These are phyloP conservation scores for Phyllotis vaccarum DNA, from an alignment of 2,797 vertebrate species.

Conservation along the genomic window DNA sequence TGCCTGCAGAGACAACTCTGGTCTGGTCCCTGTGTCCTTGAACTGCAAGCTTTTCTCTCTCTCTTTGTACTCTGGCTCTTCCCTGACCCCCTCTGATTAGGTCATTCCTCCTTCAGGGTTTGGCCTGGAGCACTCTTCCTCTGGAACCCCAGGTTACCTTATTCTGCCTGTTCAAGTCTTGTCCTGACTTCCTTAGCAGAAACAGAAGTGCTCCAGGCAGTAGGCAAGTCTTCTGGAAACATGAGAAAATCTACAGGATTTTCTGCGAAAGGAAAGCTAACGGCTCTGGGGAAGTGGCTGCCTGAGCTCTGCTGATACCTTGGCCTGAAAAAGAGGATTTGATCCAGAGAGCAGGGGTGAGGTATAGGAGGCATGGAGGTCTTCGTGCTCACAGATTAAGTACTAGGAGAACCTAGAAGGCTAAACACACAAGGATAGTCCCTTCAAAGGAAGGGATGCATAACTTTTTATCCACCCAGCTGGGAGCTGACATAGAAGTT, in stretches of 20 bases:
- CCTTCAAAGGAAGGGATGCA: background rate
- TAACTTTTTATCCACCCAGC: background rate
- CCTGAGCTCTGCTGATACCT: background rate
- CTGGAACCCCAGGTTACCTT: background rate
- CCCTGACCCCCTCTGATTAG: background rate
- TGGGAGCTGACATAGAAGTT: background rate
- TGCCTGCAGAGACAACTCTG: background rate
- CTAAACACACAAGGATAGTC: too few relatives aligned
- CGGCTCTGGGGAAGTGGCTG: background rate
- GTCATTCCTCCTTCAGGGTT: background rate
- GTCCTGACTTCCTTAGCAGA: background rate
- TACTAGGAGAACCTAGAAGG: too few relatives aligned
- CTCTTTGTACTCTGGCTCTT: background rate
- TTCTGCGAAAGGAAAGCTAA: conserved; percentile 7
- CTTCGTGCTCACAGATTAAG: background rate
- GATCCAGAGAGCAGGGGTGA: background rate
- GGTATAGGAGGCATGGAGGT: background rate
- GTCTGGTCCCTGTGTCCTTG: background rate
- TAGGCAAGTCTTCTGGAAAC: background rate
- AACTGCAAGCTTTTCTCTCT: background rate
- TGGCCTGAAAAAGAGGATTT: background rate
- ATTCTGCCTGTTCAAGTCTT: background rate
- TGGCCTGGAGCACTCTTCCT: background rate
- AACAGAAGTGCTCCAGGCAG: background rate
- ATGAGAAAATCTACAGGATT: background rate